A percentile compares a stretch with the other conserved stretches of the same genome.
Conservation (phyloP, 1,140 invertebrate species). For the Galleria mellonella region DNA sequence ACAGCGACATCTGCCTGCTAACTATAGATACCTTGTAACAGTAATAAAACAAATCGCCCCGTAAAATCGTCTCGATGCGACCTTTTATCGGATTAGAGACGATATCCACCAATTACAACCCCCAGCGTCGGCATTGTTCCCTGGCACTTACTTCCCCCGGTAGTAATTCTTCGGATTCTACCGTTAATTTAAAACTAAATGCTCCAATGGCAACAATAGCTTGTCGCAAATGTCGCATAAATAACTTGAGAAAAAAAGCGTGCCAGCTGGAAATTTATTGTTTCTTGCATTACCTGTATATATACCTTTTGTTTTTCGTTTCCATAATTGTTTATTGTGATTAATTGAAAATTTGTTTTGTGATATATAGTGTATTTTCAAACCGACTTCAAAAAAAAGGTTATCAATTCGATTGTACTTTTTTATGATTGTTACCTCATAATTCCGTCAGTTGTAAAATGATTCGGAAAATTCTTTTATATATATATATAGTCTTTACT, state of each 20-base stretch:
- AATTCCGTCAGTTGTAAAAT: too few species aligned
- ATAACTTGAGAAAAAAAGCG: conserved; percentile 2
- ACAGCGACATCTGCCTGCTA: too few species aligned
- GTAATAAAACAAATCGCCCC: background rate
- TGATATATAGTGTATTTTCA: too few species aligned
- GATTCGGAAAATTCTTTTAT: too few species aligned
- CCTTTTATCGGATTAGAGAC: conserved; percentile 3
- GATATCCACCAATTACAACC: conserved; percentile 2
- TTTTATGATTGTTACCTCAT: too few species aligned
- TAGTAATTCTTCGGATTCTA: conserved; percentile 1
- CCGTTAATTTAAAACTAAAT: conserved; percentile 4
- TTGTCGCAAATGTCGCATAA: conserved; percentile 1
- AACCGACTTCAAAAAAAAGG: too few species aligned
- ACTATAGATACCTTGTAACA: background rate
- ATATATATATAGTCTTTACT: too few species aligned
- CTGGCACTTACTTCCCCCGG: background rate
- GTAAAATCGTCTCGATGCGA: conserved; percentile 1
- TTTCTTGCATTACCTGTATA: too few species aligned
- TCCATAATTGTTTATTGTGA: too few species aligned
- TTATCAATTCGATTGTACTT: too few species aligned
- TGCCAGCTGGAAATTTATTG: background rate
- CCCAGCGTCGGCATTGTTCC: background rate
- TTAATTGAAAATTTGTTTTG: too few species aligned
- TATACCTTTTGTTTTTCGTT: too few species aligned
- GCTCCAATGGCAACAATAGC: background rate